A percentile compares a stretch with the other conserved stretches of the same genome.
These are phyloP conservation scores for Heliconius aoede DNA, from an alignment of 2,888 invertebrate species.

Conservation along the genomic window DNA sequence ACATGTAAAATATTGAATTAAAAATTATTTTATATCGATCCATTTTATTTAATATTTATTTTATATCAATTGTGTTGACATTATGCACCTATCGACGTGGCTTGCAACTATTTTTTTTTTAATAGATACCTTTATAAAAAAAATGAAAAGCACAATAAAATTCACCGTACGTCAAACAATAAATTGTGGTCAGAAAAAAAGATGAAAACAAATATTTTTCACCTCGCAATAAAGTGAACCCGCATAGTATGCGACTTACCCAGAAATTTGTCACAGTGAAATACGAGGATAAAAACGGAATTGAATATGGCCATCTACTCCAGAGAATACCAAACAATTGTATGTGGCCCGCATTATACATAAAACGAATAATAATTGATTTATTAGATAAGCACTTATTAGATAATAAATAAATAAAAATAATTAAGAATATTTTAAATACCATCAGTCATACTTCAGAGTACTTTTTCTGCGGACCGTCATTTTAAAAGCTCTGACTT, in stretches of 20 bases:
- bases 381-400: neutral
- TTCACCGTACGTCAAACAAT: constrained; percentile 47
- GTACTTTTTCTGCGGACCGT: neutral
- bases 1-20: neutral
- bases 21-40: neutral
- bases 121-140: neutral
- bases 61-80: neutral
- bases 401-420: neutral
- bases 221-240: constrained; percentile 53
- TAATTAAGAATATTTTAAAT: neutral
- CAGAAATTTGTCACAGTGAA: constrained; percentile 71
- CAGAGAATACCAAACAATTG: constrained; percentile 37
- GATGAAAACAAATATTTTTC: constrained; percentile 47
- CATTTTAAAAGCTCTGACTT: constrained; percentile 54
- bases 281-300: constrained; percentile 66
- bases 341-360: neutral
- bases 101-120: neutral
- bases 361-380: neutral
- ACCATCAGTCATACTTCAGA: neutral
- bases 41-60: constrained; percentile 2
- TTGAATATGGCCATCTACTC: constrained; percentile 57
- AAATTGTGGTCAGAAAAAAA: constrained; percentile 52
- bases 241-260: constrained; percentile 61
- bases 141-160: constrained; percentile 9
- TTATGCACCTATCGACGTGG: too few relatives aligned